Conservation (phyloP, 2,113 vertebrate species). For the Indicator indicator region DNA sequence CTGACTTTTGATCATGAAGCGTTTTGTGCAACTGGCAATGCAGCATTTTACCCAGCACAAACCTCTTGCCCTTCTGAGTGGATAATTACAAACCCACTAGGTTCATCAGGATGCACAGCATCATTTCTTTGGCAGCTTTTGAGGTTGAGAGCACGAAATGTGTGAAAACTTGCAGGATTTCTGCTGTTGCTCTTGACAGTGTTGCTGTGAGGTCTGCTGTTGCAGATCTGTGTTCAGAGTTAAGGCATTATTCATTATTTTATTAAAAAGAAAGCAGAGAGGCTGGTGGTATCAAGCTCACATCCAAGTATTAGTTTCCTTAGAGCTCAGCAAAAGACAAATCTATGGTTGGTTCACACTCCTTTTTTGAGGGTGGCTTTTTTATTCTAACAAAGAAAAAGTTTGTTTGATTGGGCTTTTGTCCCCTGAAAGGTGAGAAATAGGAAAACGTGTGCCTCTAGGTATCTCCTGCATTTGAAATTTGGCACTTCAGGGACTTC, state of each 20-base stretch:
- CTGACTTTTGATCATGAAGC: not conserved
- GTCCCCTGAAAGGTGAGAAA: not conserved
- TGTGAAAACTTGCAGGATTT: not conserved
- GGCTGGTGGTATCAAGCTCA: not conserved
- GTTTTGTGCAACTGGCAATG: not conserved
- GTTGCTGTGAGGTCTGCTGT: not conserved
- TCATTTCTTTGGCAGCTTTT: not conserved
- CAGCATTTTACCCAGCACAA: not conserved
- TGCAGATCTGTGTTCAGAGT: not conserved
- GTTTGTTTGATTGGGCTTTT: not conserved
- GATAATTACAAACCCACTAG: not conserved
- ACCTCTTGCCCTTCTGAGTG: not conserved
- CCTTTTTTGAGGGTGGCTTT: not conserved
- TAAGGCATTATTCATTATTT: not conserved
- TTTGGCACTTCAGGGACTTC: not conserved
- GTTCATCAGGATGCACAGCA: not conserved
- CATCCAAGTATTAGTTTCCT: not conserved
- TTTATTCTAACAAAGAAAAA: not conserved
- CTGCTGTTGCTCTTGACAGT: not conserved
- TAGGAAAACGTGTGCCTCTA: not conserved
- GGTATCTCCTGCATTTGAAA: not conserved
- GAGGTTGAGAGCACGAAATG: not conserved
- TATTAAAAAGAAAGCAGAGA: not conserved
- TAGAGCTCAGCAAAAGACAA: not conserved
- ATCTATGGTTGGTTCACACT: rapidly evolving